Evolutionary conservation across 1,140 invertebrate species (phyloP).

Genomic region (Diabrotica virgifera): DNA sequence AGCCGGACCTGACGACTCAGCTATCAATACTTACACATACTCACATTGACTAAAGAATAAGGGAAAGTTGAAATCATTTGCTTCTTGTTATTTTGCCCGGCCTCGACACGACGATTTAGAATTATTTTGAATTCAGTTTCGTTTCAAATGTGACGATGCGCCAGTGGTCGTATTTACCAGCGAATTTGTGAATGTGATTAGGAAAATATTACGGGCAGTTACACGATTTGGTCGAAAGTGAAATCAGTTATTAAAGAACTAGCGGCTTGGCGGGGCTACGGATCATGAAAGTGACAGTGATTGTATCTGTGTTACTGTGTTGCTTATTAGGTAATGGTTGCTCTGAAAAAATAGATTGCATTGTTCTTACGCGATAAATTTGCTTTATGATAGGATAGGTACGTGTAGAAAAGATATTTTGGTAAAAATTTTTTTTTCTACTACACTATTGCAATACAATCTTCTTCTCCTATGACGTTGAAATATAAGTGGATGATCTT

Average conservation of each 20-base stretch:
- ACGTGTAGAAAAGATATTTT: too few species aligned
- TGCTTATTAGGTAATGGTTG: slow-evolving; percentile 12
- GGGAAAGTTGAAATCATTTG: slow-evolving; percentile 13
- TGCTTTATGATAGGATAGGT: too few species aligned
- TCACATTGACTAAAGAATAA: slow-evolving; percentile 11
- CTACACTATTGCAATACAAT: too few species aligned
- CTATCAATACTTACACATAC: slow-evolving; percentile 13
- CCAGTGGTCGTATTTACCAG: too few species aligned
- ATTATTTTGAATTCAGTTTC: slow-evolving; percentile 2
- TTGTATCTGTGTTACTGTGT: slow-evolving; percentile 6
- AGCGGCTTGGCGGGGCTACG: not conserved
- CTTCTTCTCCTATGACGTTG: too few species aligned
- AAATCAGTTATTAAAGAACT: slow-evolving; percentile 3
- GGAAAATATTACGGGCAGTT: too few species aligned
- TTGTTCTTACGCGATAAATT: too few species aligned
- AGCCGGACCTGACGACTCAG: not conserved
- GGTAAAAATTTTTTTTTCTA: too few species aligned
- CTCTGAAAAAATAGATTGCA: too few species aligned
- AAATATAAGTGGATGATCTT: too few species aligned
- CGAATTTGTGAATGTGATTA: too few species aligned
- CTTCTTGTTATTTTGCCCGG: slow-evolving; percentile 8
- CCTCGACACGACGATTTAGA: slow-evolving; percentile 9
- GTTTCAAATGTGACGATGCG: not conserved
- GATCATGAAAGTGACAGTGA: slow-evolving; percentile 12
- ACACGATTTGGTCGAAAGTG: slow-evolving; percentile 3